A percentile compares a stretch with the other conserved stretches of the same genome.
Conservation (phyloP, 2,888 invertebrate species). For the Apamea anceps region DNA sequence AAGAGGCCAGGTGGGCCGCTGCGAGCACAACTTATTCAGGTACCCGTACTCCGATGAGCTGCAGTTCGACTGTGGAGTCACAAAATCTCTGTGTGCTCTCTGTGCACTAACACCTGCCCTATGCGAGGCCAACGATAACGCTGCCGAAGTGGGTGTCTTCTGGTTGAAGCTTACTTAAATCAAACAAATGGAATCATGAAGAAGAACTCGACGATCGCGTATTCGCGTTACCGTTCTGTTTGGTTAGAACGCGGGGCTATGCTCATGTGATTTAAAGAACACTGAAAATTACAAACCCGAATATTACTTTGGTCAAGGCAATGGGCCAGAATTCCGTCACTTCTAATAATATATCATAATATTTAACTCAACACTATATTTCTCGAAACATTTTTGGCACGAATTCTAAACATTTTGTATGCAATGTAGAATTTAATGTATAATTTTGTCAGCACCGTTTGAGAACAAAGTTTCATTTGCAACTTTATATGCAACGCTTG, state of each 20-base stretch:
- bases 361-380: constrained; percentile 16
- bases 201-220: neutral
- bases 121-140: too few species aligned
- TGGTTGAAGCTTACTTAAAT: too few species aligned
- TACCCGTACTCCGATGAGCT: too few species aligned
- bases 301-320: neutral
- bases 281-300: neutral
- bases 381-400: constrained; percentile 55
- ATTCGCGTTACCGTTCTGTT: neutral
- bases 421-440: constrained; percentile 57
- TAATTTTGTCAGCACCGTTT: constrained; percentile 51
- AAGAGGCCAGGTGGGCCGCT: too few species aligned
- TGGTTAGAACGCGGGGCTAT: too few species aligned
- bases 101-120: too few species aligned
- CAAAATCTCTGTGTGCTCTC: too few species aligned
- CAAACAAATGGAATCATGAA: too few species aligned
- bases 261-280: neutral
- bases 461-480: constrained; percentile 47
- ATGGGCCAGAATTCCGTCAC: constrained; percentile 3
- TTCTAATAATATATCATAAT: constrained; percentile 14
- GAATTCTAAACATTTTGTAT: constrained; percentile 47
- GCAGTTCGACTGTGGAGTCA: too few species aligned
- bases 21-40: too few species aligned
- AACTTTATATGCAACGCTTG: constrained; percentile 58
- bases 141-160: too few species aligned